Percentiles rank a stretch among this genome's conserved stretches.
phyloP scores from a whole-genome alignment of 2,113 vertebrate genomes.

The Synodontis membranacea region DNA sequence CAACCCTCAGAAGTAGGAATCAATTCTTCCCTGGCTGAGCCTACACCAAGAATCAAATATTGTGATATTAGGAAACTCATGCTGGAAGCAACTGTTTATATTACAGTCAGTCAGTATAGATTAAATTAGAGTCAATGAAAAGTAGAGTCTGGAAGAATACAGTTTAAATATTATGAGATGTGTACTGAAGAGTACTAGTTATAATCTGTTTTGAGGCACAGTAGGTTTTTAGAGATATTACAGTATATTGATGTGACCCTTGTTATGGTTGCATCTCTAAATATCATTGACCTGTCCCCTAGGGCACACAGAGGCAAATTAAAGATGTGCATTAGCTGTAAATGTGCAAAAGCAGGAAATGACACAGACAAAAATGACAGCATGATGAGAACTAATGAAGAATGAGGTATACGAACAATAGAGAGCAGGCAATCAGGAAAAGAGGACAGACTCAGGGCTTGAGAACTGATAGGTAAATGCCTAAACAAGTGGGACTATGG shows the following conservation, averaged over 20 bases:
- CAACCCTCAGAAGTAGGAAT: slow-evolving; percentile 18
- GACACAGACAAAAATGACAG: neutral
- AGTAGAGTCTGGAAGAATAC: slow-evolving; percentile 9
- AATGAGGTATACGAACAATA: neutral
- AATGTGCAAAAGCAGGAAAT: slow-evolving; percentile 26
- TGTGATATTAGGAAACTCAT: slow-evolving; percentile 25
- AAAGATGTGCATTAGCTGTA: slow-evolving; percentile 6
- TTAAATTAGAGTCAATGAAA: slow-evolving; percentile 28
- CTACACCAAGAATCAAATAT: slow-evolving; percentile 34
- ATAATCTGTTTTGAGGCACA: neutral
- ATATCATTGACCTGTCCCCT: slow-evolving; percentile 1
- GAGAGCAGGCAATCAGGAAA: neutral
- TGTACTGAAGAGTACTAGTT: slow-evolving; percentile 1
- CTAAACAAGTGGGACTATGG: neutral
- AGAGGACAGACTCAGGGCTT: neutral
- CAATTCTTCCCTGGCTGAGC: slow-evolving; percentile 22
- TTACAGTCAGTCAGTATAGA: slow-evolving; percentile 32
- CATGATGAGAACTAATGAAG: slow-evolving; percentile 18
- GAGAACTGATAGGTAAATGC: neutral
- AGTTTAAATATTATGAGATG: slow-evolving; percentile 28
- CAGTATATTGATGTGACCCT: neutral
- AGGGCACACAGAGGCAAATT: slow-evolving; percentile 6
- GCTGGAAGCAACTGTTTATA: slow-evolving; percentile 32
- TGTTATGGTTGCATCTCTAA: slow-evolving; percentile 22
- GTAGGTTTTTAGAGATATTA: slow-evolving; percentile 12